A percentile compares a stretch with the other conserved stretches of the same genome.
phyloP scores from a whole-genome alignment of 64 coral and sea anemone species.

The Actinia tenebrosa region DNA sequence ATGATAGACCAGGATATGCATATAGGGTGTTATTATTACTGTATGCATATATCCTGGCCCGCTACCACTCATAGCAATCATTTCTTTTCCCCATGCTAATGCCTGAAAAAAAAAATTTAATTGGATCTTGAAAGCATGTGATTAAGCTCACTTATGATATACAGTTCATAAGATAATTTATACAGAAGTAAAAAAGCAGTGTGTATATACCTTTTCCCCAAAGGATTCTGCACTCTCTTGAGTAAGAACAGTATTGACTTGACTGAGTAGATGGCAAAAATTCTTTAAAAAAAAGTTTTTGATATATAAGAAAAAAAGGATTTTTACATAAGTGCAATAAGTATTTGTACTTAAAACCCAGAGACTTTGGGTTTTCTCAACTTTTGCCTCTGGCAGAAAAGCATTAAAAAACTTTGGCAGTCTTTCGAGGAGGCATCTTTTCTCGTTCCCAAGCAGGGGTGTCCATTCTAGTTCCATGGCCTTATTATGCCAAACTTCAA shows the following conservation, averaged over 20 bases:
- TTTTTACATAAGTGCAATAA: background rate
- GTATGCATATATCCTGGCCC: conserved; percentile 39
- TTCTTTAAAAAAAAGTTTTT: background rate
- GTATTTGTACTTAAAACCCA: background rate
- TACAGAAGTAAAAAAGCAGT: background rate
- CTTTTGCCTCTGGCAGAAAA: background rate
- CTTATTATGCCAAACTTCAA: conserved; percentile 1
- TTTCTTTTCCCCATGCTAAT: conserved; percentile 23
- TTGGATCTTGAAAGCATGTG: too few species aligned
- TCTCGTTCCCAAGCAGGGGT: too few species aligned
- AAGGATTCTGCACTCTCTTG: conserved; percentile 9
- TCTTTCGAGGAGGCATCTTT: too few species aligned
- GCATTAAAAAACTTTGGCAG: too few species aligned
- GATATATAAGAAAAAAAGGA: background rate
- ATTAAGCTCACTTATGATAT: too few species aligned
- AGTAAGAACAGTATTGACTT: background rate
- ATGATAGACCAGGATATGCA: conserved; percentile 38
- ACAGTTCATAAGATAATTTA: background rate
- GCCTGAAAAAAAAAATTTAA: background rate
- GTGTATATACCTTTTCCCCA: background rate
- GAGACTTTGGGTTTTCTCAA: background rate
- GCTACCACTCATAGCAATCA: conserved; percentile 34
- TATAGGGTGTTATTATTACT: conserved; percentile 22
- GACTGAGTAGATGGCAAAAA: background rate
- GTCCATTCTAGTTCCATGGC: background rate